Evolutionary conservation across 2,888 invertebrate genomes (phyloP), one percentile per base, ranked within the genome.

Genomic region (Platycheirus albimanus): DNA sequence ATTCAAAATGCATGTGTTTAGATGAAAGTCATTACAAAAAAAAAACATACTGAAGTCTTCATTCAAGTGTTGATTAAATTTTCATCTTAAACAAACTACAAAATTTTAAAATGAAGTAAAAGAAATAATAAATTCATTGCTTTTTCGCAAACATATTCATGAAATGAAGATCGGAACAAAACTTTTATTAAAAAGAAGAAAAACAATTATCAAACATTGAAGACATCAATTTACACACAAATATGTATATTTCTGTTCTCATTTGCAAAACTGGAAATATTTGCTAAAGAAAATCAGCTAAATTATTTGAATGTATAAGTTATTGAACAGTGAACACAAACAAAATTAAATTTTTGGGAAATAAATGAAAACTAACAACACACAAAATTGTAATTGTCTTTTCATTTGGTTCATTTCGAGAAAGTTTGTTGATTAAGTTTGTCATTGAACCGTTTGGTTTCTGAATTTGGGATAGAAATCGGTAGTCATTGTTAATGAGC

Each of bases 341-440:
- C n/a, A 58, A 58, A 72, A 61, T 58, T 33, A 43, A 81, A 52
- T 24, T 41, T 71, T 66, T 71, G 76, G 71, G 70, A 76, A 81
- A 81, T 81, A 81, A 81, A 81, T 76, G 43, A 76, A 71, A 81
- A 61, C 47, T 71, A 76, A 70, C 75, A 76, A 70, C 51, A 72
- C 17, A 36, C 13, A 20, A 2, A 36, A 36, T 8, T 61, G 11
- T 30, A 3, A 11, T n/a, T 30, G 28, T 61, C 19, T 45, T 61
- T 45, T n/a, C 4, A 19, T 45, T 41, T 56, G 24, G 6, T n/a
- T n/a, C n/a, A 24, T 24, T 24, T 24, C 24, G 6, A 24, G 24
- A 24, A 24, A 24, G n/a, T n/a, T n/a, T n/a, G n/a, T n/a, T n/a
- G n/a, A n/a, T n/a, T n/a, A n/a, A n/a, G n/a, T n/a, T n/a, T n/a